These are phyloP conservation scores for Galaxias olidus DNA, from an alignment of 2,797 vertebrate species.

Conservation along the genomic window DNA sequence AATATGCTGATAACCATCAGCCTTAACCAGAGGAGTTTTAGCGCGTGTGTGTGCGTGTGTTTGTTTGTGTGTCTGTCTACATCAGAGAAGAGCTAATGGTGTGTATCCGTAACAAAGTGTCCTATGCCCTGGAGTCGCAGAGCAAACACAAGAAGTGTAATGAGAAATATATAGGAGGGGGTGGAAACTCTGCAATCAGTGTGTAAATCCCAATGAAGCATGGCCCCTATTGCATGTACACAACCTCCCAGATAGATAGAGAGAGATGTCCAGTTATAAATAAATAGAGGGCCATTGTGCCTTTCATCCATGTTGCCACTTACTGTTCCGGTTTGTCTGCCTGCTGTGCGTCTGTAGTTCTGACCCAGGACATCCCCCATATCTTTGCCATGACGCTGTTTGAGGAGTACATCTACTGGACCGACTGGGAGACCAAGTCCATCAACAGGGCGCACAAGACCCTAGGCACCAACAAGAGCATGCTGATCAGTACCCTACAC, in stretches of 20 bases:
- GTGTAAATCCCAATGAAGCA: slow-evolving; percentile 54
- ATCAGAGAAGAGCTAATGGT: slow-evolving; percentile 22
- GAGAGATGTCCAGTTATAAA: background rate
- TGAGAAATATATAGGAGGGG: slow-evolving; percentile 17
- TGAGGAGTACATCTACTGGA: slow-evolving; percentile 98
- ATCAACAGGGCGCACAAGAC: slow-evolving; percentile 93
- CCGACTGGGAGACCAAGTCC: slow-evolving; percentile 99
- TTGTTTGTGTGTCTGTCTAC: slow-evolving; percentile 30
- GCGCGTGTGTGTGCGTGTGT: slow-evolving; percentile 1
- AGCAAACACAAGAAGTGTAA: slow-evolving; percentile 38
- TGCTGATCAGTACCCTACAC: slow-evolving; percentile 95
- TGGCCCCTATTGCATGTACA: background rate
- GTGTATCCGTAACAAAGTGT: slow-evolving; percentile 33
- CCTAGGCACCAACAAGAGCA: slow-evolving; percentile 86
- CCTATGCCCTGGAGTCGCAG: slow-evolving; percentile 22
- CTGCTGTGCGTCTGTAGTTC: slow-evolving; percentile 53
- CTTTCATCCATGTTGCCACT: background rate
- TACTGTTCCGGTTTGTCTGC: slow-evolving; percentile 44
- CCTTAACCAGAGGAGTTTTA: background rate
- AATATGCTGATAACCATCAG: slow-evolving; percentile 12
- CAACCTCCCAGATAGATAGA: slow-evolving; percentile 57
- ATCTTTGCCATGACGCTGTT: slow-evolving; percentile 98
- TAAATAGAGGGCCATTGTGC: too few species aligned
- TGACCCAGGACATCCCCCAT: slow-evolving; percentile 89
- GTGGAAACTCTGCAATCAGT: slow-evolving; percentile 41